These are phyloP conservation scores for Ichneumoninae sp. DNA, from an alignment of 2,888 invertebrate genomes.

Conservation along the genomic window DNA sequence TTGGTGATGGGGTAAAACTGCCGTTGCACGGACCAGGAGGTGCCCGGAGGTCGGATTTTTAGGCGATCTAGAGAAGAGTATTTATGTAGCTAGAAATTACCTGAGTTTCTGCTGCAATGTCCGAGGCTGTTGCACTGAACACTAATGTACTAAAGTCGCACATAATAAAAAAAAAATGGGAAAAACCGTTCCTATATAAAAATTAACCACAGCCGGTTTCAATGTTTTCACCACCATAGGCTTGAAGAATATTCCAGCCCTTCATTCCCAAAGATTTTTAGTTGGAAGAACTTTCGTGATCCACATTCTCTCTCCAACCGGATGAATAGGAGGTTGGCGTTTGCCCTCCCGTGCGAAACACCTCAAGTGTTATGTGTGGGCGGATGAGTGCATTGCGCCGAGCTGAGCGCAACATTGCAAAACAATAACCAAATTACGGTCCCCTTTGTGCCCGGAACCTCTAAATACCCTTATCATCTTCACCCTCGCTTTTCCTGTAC, in stretches of 20 bases:
- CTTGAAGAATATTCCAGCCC: not conserved
- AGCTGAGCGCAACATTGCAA: conserved; percentile 60
- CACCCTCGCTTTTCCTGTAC: conserved; percentile 30
- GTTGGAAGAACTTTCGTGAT: conserved; percentile 6
- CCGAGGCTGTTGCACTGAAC: not conserved
- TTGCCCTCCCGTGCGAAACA: conserved; percentile 27
- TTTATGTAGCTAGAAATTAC: not conserved
- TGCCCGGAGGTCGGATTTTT: not conserved
- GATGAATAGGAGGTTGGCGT: conserved; percentile 23
- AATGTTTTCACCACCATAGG: too few relatives aligned
- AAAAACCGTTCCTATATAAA: not conserved
- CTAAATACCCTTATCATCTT: not conserved
- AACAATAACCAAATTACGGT: conserved; percentile 70
- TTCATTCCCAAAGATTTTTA: not conserved
- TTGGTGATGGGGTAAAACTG: conserved; percentile 66
- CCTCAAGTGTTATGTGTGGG: conserved; percentile 1
- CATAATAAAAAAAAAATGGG: not conserved
- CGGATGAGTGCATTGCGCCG: conserved; percentile 62
- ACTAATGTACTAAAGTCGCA: not conserved
- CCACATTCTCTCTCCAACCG: conserved; percentile 24
- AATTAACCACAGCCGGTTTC: not conserved
- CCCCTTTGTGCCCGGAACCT: conserved; percentile 33
- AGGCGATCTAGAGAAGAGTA: not conserved
- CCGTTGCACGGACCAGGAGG: conserved; percentile 38
- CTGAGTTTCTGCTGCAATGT: conserved; percentile 4